Conservation (phyloP, 2,888 invertebrate species). For the Trichogramma dendrolimi region DNA sequence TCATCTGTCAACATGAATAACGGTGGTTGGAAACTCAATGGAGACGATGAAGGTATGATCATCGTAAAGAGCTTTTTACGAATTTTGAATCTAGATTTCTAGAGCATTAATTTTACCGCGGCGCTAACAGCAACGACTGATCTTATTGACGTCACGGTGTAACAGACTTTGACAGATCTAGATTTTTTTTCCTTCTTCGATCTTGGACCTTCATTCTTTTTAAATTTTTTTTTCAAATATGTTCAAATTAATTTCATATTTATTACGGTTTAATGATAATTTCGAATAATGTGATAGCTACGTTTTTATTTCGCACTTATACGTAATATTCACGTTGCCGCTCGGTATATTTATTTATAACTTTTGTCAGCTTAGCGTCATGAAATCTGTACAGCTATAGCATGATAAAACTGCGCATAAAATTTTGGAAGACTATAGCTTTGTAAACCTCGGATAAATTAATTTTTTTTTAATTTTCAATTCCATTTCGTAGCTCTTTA, state of each 20-base stretch:
- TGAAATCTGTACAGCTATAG: background rate
- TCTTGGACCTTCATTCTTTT: background rate
- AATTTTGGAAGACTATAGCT: background rate
- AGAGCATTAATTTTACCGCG: background rate
- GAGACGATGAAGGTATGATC: constrained; percentile 43
- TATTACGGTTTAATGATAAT: background rate
- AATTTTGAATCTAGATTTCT: constrained; percentile 6
- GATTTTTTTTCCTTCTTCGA: background rate
- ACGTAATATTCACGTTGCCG: background rate
- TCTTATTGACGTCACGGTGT: background rate
- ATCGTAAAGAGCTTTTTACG: constrained; percentile 18
- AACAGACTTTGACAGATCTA: constrained; percentile 2
- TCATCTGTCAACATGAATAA: constrained; percentile 39
- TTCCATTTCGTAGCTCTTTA: constrained; percentile 51
- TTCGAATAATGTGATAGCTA: background rate
- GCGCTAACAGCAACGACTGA: background rate
- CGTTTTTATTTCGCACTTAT: background rate
- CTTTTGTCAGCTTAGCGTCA: no score
- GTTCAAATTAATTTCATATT: background rate
- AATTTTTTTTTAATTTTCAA: background rate
- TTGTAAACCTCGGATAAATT: background rate
- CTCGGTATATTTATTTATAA: no score
- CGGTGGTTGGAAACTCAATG: constrained; percentile 48
- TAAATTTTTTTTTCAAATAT: background rate
- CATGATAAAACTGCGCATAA: background rate